Conservation (phyloP, 1,140 invertebrate species). For the Armadillidium nasatum region DNA sequence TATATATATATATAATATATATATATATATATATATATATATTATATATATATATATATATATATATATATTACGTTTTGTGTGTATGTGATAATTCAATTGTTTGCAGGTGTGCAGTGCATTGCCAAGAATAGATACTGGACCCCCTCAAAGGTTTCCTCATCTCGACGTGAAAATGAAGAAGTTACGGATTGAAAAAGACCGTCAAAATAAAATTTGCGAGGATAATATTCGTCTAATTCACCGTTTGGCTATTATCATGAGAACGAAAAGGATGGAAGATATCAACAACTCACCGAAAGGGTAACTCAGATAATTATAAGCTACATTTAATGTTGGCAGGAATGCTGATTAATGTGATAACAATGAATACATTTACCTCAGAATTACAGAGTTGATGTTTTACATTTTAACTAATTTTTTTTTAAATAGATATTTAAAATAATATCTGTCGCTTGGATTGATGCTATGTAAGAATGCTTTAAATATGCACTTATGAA, state of each 20-base stretch:
- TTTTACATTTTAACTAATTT: no score
- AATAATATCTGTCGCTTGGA: no score
- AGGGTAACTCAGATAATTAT: not conserved
- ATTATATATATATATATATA: conserved; percentile 20
- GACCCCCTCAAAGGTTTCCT: conserved; percentile 33
- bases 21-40: conserved; percentile 12
- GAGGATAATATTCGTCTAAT: conserved; percentile 40
- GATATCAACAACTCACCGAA: conserved; percentile 23
- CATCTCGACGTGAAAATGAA: conserved; percentile 39
- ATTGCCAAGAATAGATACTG: conserved; percentile 36
- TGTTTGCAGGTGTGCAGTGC: conserved; percentile 35
- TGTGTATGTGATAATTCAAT: no score
- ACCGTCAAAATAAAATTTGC: conserved; percentile 36
- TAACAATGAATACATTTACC: no score
- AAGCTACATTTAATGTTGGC: no score
- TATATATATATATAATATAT: not conserved
- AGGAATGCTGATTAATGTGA: no score
- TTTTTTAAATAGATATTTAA: no score
- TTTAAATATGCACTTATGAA: no score
- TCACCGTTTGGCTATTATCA: conserved; percentile 42
- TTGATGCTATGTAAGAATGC: no score
- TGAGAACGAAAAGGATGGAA: conserved; percentile 39
- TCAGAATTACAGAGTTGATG: no score
- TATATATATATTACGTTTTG: not conserved
- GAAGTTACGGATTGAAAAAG: conserved; percentile 35